Conservation (phyloP, 2,113 vertebrate genomes). For the Peromyscus polionotus region DNA sequence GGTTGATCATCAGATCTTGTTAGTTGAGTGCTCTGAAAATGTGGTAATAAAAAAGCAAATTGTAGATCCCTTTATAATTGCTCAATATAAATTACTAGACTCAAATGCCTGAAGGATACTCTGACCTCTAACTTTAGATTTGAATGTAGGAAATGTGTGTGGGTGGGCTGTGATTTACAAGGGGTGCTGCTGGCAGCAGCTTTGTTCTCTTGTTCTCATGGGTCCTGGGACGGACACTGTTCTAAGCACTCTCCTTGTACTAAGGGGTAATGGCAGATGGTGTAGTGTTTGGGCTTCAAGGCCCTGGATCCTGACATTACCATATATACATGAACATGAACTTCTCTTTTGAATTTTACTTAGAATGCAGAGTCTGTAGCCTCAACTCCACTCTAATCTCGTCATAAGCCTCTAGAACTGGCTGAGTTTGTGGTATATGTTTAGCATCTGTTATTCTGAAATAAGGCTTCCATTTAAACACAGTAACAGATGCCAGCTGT, state of each 20-base stretch:
- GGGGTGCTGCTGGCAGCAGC: not conserved
- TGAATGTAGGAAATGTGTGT: not conserved
- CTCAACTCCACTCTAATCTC: not conserved
- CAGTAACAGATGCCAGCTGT: not conserved
- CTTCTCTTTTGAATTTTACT: not conserved
- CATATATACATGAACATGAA: accelerated
- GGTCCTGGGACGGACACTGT: accelerated
- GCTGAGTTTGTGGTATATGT: not conserved
- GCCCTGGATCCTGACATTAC: accelerated
- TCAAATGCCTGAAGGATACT: not conserved
- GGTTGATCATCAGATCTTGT: not conserved
- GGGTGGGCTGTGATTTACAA: accelerated
- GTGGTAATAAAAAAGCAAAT: conserved; percentile 2
- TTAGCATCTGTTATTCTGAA: not conserved
- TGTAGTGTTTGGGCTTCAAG: not conserved
- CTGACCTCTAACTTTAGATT: not conserved
- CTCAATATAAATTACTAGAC: not conserved
- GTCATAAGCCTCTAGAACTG: not conserved
- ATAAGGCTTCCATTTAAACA: not conserved
- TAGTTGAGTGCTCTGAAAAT: conserved; percentile 44
- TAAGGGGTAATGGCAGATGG: accelerated
- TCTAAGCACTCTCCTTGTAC: accelerated
- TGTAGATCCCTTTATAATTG: not conserved
- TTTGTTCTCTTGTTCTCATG: accelerated
- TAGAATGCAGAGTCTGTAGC: not conserved